These are phyloP conservation scores for Recurvirostra avosetta DNA, from an alignment of 2,113 vertebrate genomes.

Conservation along the genomic window DNA sequence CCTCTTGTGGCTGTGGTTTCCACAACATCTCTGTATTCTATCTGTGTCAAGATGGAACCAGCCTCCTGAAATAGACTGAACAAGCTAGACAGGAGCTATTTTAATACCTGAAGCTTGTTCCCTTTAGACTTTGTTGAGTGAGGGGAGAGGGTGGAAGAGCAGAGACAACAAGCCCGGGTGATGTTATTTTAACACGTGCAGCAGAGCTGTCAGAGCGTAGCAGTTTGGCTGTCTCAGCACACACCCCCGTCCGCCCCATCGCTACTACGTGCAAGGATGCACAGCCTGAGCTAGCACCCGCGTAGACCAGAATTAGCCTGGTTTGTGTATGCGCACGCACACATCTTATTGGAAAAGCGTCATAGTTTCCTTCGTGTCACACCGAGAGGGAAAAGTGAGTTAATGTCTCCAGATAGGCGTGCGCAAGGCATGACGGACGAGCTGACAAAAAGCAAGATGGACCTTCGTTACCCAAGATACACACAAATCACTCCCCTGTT, in stretches of 20 bases:
- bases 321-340: neutral
- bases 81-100: slow-evolving; percentile 54
- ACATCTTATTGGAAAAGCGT: neutral
- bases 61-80: slow-evolving; percentile 64
- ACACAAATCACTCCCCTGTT: neutral
- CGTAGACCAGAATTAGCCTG: neutral
- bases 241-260: neutral
- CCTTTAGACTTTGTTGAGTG: slow-evolving; percentile 11
- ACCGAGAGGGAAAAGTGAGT: neutral
- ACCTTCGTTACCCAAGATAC: neutral
- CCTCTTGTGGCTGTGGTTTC: slow-evolving; percentile 62
- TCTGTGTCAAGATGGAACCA: slow-evolving; percentile 58
- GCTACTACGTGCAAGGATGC: slow-evolving; percentile 29
- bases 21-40: slow-evolving; percentile 43
- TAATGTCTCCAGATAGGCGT: neutral
- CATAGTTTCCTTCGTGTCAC: rapidly evolving
- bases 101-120: slow-evolving; percentile 56
- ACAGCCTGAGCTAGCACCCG: slow-evolving; percentile 20
- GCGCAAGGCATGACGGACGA: rapidly evolving
- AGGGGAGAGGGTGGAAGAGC: slow-evolving; percentile 14
- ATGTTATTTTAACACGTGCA: slow-evolving; percentile 52
- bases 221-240: slow-evolving; percentile 34
- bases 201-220: neutral
- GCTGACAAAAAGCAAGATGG: neutral
- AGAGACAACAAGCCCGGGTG: slow-evolving; percentile 21